phyloP scores from a whole-genome alignment of 2,797 vertebrate species.

The Phaenicophaeus curvirostris region DNA sequence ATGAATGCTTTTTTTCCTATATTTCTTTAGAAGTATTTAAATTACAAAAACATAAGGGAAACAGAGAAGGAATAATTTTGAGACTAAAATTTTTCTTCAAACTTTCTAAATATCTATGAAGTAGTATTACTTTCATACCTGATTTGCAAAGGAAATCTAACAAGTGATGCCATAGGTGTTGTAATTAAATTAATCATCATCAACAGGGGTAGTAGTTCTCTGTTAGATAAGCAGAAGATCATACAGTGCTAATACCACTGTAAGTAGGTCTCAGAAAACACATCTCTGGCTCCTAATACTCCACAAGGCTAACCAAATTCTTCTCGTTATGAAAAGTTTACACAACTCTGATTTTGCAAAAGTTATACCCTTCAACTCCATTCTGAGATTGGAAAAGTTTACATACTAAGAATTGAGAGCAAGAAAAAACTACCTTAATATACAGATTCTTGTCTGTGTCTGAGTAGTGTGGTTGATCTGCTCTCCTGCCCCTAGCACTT shows the following conservation, averaged over 20 bases:
- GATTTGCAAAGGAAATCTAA: neutral
- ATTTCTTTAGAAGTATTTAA: neutral
- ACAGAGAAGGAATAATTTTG: neutral
- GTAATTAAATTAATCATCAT: neutral
- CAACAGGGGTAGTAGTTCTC: neutral
- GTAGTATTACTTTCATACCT: neutral
- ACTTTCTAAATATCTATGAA: neutral
- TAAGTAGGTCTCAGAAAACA: neutral
- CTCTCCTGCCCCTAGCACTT: neutral
- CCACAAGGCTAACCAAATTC: neutral
- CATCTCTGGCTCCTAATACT: neutral
- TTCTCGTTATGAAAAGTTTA: neutral
- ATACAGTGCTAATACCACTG: neutral
- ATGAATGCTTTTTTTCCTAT: neutral
- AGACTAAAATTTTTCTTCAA: neutral
- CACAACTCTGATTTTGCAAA: neutral
- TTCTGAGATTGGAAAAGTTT: neutral
- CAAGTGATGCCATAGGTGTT: neutral
- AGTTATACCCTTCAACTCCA: neutral
- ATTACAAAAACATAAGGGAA: neutral
- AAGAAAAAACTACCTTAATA: neutral
- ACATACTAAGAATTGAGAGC: neutral
- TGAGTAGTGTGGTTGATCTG: neutral
- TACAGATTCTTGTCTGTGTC: neutral
- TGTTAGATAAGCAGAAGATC: neutral